Base-by-base conservation (phyloP, 2,113 vertebrate genomes). In the Rhabdomys dilectus region DNA sequence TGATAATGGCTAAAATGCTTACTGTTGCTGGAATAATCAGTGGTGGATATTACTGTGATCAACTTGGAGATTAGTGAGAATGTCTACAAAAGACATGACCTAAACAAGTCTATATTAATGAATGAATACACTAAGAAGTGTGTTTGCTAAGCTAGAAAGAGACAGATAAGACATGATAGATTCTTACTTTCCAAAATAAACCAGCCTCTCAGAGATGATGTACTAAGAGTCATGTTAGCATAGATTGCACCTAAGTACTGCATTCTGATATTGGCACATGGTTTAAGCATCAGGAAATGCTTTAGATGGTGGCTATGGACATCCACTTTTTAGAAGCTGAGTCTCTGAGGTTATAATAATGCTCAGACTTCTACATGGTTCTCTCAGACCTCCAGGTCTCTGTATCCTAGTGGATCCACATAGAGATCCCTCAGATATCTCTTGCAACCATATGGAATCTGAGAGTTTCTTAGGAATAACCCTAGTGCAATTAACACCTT, bases 61-160 rank as follows among this genome's bases (percentile, higher is more conserved):
- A 91, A 87, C 31, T 64, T 70, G 80, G n/a, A 76, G 64, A 91
- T 60, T 68, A 75, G 29, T 75, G 48, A 53, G 21, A 70, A 82
- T 12, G 29, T 3, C 19, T 3, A 51, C 1, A 6, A 80, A 73
- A 88, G 62, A 60, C 45, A 56, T 42, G 39, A 42, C 29, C 39
- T 75, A 78, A 60, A 19, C 75, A 72, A 89, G 19, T 36, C 51
- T 81, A 26, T 51, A 56, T 51, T 82, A 45, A 42, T 51, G 26
- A 45, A 84, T 73, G 9, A 66, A 72, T 17, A 64, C 17, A 91
- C 0, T 86, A n/a, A 88, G 29, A 92, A 21, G 11, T 66, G 26
- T 64, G 11, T 58, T 94, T 96, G 39, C 15, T 80, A 70, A 88
- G 60, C 4, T 9, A 86, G 19, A 60, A 96, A 58, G 36, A 78